Conservation (phyloP, 1,140 invertebrate genomes). For the Cryptotermes secundus region DNA sequence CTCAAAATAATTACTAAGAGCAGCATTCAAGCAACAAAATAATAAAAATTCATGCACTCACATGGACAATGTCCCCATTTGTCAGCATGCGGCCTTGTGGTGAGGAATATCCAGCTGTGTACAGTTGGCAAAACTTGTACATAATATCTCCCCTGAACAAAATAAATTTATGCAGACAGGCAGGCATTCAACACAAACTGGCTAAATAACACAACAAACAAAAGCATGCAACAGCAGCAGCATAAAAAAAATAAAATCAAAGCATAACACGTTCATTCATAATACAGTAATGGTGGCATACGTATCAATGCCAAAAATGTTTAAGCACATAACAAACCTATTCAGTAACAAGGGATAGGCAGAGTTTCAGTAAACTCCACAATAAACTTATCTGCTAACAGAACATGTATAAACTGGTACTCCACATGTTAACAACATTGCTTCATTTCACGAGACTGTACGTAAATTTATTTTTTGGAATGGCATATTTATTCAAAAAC, state of each 20-base stretch:
- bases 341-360: neutral
- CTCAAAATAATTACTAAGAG: neutral
- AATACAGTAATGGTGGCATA: slow-evolving; percentile 10
- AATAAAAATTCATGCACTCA: slow-evolving; percentile 26
- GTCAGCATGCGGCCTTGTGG: neutral
- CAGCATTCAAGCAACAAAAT: slow-evolving; percentile 15
- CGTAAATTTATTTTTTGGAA: too few relatives aligned
- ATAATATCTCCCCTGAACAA: neutral
- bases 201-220: slow-evolving; percentile 17
- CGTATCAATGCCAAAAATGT: neutral
- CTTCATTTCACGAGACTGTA: too few relatives aligned
- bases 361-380: neutral
- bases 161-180: slow-evolving; percentile 13
- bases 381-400: neutral
- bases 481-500: too few relatives aligned
- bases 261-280: neutral
- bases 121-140: slow-evolving; percentile 1
- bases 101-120: neutral
- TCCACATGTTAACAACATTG: too few relatives aligned
- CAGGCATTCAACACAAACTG: neutral
- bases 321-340: neutral
- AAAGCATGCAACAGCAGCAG: neutral
- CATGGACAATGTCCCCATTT: slow-evolving; percentile 7
- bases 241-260: neutral
- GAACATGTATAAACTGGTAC: neutral